phyloP scores from a whole-genome alignment of 2,113 vertebrate species.

The Alouatta palliata region DNA sequence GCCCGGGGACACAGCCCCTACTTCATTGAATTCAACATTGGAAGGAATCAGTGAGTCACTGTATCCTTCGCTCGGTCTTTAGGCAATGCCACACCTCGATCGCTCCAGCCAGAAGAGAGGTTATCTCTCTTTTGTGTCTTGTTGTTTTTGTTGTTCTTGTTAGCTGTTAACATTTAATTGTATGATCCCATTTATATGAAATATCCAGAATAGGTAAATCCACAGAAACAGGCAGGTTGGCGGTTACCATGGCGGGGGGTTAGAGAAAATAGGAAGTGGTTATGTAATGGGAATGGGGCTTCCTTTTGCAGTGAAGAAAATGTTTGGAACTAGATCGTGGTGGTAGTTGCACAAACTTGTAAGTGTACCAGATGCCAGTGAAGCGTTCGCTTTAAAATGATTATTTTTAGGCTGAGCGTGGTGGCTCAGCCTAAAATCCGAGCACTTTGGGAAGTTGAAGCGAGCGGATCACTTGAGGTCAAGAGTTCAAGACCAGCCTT shows the following conservation, averaged over 20 bases:
- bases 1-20: rapidly evolving
- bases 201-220: not conserved
- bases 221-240: not conserved
- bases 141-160: no score
- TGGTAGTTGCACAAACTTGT: rapidly evolving
- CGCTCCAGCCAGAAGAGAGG: not conserved
- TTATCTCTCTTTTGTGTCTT: not conserved
- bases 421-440: no score
- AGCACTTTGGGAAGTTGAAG: no score
- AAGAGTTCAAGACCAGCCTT: no score
- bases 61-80: not conserved
- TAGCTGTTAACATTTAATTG: not conserved
- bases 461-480: no score
- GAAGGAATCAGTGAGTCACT: conserved; percentile 60
- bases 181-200: not conserved
- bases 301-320: not conserved
- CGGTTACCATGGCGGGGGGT: rapidly evolving
- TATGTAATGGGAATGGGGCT: rapidly evolving
- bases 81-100: conserved; percentile 21
- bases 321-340: not conserved
- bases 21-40: conserved; percentile 57
- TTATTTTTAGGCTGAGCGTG: not conserved
- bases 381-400: not conserved
- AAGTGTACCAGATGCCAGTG: not conserved
- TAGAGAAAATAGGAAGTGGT: no score